phyloP scores from a whole-genome alignment of 2,113 vertebrate species.

The Panthera tigris region DNA sequence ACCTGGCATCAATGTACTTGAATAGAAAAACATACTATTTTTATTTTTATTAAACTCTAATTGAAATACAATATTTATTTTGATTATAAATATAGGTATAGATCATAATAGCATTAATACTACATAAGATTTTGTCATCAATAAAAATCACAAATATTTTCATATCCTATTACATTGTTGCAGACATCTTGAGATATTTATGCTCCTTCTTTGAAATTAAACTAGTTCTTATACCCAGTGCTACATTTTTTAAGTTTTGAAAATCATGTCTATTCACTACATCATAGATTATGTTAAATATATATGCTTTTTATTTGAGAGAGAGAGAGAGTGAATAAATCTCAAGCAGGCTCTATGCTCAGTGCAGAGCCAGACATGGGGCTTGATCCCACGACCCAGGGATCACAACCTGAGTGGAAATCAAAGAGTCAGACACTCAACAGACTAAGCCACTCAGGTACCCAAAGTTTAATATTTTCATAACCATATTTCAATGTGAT shows the following conservation, averaged over 20 bases:
- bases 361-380: too few species aligned
- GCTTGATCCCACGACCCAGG: too few species aligned
- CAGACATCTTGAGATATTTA: conserved; percentile 49
- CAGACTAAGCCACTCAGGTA: too few species aligned
- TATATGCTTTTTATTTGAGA: not conserved
- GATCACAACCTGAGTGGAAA: too few species aligned
- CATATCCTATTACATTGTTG: not conserved
- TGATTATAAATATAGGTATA: not conserved
- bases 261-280: not conserved
- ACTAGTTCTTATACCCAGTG: not conserved
- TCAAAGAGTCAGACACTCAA: too few species aligned
- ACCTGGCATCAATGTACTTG: not conserved
- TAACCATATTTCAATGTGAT: not conserved
- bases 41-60: conserved; percentile 23
- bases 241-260: not conserved
- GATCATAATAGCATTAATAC: not conserved
- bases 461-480: conserved; percentile 21
- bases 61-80: not conserved
- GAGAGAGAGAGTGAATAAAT: too few species aligned
- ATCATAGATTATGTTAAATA: not conserved
- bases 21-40: not conserved
- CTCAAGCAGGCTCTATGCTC: too few species aligned
- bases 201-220: conserved; percentile 10
- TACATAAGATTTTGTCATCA: not conserved
- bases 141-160: not conserved